A percentile compares a stretch with the other conserved stretches of the same genome.
These are phyloP conservation scores for Oncorhynchus nerka DNA, from an alignment of 2,113 vertebrate genomes.

Conservation along the genomic window DNA sequence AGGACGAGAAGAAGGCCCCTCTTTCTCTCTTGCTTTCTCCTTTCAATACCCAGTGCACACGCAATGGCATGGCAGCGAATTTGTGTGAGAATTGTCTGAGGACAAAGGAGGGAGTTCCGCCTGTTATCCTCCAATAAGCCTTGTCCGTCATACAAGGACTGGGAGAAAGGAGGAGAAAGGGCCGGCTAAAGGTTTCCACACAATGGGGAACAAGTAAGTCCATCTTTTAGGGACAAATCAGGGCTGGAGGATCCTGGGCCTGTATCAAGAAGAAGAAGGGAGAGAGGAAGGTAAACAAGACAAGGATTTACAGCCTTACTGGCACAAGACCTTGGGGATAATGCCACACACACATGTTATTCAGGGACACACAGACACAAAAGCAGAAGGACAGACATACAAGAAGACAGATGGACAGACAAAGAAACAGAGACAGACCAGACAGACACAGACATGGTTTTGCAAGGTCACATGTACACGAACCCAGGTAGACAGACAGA, in stretches of 20 bases:
- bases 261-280: slow-evolving; percentile 84
- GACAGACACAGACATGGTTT: too few species aligned
- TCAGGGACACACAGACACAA: slow-evolving; percentile 5
- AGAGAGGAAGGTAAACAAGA: slow-evolving; percentile 84
- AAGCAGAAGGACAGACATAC: slow-evolving; percentile 6
- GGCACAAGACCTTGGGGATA: slow-evolving; percentile 60
- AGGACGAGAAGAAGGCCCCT: slow-evolving; percentile 69
- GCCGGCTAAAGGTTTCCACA: slow-evolving; percentile 94
- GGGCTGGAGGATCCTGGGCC: slow-evolving; percentile 87
- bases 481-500: too few species aligned
- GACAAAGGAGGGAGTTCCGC: slow-evolving; percentile 96
- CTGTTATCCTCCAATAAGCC: slow-evolving; percentile 99
- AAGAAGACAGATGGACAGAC: not conserved
- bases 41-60: slow-evolving; percentile 91
- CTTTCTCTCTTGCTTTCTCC: not conserved
- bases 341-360: slow-evolving; percentile 45
- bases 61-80: slow-evolving; percentile 91
- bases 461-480: too few species aligned
- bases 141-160: slow-evolving; percentile 98
- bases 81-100: slow-evolving; percentile 96
- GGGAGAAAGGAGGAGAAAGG: slow-evolving; percentile 83
- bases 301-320: slow-evolving; percentile 74
- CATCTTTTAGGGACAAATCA: slow-evolving; percentile 98
- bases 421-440: too few species aligned
- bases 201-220: slow-evolving; percentile 99